These are phyloP conservation scores for Andrena minutula DNA, from an alignment of 2,888 invertebrate species.

Conservation along the genomic window DNA sequence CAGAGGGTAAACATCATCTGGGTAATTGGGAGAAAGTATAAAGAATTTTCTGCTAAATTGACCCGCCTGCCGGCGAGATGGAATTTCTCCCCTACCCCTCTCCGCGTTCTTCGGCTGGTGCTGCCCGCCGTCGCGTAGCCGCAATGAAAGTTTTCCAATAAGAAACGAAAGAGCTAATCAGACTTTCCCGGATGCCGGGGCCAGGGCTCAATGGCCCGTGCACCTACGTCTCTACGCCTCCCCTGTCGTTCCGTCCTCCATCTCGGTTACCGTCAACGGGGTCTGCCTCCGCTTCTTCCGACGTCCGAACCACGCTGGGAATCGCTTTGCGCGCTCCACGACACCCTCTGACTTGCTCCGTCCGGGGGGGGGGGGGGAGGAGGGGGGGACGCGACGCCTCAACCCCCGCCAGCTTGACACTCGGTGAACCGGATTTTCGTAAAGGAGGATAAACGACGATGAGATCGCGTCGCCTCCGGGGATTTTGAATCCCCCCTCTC, in stretches of 20 bases:
- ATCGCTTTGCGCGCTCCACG: slow-evolving; percentile 1
- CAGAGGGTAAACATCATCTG: slow-evolving; percentile 70
- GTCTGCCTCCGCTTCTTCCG: slow-evolving; percentile 11
- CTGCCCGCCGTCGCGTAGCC: slow-evolving; percentile 20
- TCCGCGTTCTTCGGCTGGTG: neutral
- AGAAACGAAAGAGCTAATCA: slow-evolving; percentile 80
- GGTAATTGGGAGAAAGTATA: slow-evolving; percentile 77
- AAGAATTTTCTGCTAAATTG: slow-evolving; percentile 82
- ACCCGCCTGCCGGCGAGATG: slow-evolving; percentile 75
- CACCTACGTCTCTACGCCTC: slow-evolving; percentile 62
- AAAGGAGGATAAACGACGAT: slow-evolving; percentile 34
- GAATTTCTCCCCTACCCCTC: slow-evolving; percentile 69
- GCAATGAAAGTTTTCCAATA: slow-evolving; percentile 79
- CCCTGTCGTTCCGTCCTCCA: slow-evolving; percentile 26
- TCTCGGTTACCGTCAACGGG: slow-evolving; percentile 29
- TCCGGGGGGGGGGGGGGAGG: neutral
- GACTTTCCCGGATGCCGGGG: slow-evolving; percentile 76
- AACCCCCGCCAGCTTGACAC: neutral
- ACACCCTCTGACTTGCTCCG: neutral
- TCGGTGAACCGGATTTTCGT: slow-evolving; percentile 29
- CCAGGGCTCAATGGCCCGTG: slow-evolving; percentile 78
- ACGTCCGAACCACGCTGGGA: neutral
- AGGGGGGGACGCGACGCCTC: neutral
- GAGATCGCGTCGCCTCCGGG: slow-evolving; percentile 2
- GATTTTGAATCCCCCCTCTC: neutral